Conservation (phyloP, 35 echinoderm and acorn worm species). For the Patiria miniata region DNA sequence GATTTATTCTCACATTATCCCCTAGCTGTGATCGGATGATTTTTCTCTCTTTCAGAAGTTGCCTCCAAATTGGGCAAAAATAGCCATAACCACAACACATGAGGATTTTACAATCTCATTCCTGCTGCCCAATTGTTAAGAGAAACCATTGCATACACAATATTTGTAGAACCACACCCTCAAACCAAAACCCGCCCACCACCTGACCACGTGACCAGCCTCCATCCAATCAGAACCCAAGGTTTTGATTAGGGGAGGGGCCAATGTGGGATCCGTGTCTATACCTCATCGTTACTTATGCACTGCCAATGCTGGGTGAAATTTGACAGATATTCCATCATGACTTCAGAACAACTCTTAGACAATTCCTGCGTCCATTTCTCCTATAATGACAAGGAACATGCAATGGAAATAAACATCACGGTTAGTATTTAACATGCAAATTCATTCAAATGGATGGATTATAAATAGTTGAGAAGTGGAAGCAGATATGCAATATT, state of each 20-base stretch:
- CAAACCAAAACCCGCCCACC: not conserved
- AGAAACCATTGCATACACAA: too few relatives aligned
- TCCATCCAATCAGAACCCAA: too few relatives aligned
- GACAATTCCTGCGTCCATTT: not conserved
- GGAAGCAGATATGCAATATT: not conserved
- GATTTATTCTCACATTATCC: too few relatives aligned
- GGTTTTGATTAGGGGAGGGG: too few relatives aligned
- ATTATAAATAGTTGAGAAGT: not conserved
- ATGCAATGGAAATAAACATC: constrained; percentile 15
- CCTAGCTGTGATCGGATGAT: too few relatives aligned
- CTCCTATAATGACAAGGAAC: constrained; percentile 1
- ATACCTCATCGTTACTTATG: not conserved
- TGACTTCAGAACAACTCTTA: not conserved
- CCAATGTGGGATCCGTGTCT: too few relatives aligned
- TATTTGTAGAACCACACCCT: not conserved
- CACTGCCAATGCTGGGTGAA: not conserved
- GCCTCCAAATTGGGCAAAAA: too few relatives aligned
- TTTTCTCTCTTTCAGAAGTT: too few relatives aligned
- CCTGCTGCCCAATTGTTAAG: too few relatives aligned
- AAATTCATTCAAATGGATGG: not conserved
- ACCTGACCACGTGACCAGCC: too few relatives aligned
- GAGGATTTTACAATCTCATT: too few relatives aligned
- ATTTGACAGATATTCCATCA: not conserved
- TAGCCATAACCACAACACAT: too few relatives aligned
- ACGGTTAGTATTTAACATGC: constrained; percentile 9